Percentiles rank a stretch among this genome's conserved stretches.
phyloP scores from a whole-genome alignment of 2,797 vertebrate genomes.

The Micrastur ruficollis region DNA sequence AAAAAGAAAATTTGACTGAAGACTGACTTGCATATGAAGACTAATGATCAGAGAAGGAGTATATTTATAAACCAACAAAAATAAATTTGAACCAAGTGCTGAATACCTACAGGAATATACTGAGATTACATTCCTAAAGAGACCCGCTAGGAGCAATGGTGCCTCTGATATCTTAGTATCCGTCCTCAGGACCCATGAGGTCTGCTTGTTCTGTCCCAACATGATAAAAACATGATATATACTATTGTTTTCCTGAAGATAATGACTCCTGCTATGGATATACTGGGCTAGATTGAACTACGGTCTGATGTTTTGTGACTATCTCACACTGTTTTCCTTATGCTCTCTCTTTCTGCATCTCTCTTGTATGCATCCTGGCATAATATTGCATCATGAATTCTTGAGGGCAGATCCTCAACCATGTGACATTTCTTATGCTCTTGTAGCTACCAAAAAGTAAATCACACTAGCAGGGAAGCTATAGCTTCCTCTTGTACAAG shows the following conservation, averaged over 20 bases:
- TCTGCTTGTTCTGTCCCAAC: background rate
- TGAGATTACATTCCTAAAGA: background rate
- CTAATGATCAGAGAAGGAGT: background rate
- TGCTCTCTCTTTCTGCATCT: background rate
- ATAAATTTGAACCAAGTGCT: background rate
- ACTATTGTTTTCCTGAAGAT: background rate
- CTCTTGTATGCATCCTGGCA: background rate
- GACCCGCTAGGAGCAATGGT: background rate
- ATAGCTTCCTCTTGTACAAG: background rate
- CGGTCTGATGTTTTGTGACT: background rate
- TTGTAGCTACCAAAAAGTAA: background rate
- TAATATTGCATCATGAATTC: background rate
- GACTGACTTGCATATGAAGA: background rate
- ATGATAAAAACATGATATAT: background rate
- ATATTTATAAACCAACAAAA: background rate
- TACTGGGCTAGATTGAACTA: background rate
- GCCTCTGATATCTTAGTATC: background rate
- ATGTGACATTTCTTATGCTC: background rate
- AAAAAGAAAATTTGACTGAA: background rate
- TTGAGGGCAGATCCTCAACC: background rate
- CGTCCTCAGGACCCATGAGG: background rate
- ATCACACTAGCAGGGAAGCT: background rate
- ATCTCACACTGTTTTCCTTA: background rate
- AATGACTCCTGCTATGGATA: background rate
- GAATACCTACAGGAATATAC: background rate